Base-by-base conservation (phyloP, 2,113 vertebrate species). In the Dinomys branickii region DNA sequence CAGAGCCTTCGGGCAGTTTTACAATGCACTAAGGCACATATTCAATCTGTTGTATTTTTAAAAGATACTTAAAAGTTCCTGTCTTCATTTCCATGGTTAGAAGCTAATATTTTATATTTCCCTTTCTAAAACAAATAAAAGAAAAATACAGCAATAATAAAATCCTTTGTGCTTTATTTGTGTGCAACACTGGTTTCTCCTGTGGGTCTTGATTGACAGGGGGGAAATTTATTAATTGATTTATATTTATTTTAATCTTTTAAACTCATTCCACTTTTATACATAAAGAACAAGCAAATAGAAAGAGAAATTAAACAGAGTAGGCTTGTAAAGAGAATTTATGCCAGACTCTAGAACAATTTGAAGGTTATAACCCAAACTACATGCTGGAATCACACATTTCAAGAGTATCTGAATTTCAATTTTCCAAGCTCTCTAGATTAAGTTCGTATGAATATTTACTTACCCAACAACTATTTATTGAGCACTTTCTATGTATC, bases 1-100 rank as follows among this genome's bases (percentile, higher is more conserved):
- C 52, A 82, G 7, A 67, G 0, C 28, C 12, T 7, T 92, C 82
- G 89, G 80, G 41, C 82, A 85, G 26, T 50, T 17, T 75, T 38
- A 38, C 1, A 85, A 19, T 47, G 1, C 41, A 63, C n/a, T n/a
- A 56, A 95, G 22, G 52, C 47, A 94, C 88, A 63, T 73, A 61
- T 59, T 47, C 58, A 24, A 71, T 82, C 67, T 83, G 83, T 26
- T 82, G 4, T 41, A 30, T 38, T 92, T 92, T 54, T 85, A 69
- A 58, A 88, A 75, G 30, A 82, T n/a, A 54, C 33, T 90, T 90
- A 69, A 81, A 81, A 86, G 28, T 86, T 92, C 26, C 13, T 91
- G 13, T 82, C 47, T 92, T 86, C 82, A 89, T 67, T 89, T 67
- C 58, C 65, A 77, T 82, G 85, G 56, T 9, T 61, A 85, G 19